Conservation (phyloP, 2,797 vertebrate genomes). For the Pachyuromys duprasi region DNA sequence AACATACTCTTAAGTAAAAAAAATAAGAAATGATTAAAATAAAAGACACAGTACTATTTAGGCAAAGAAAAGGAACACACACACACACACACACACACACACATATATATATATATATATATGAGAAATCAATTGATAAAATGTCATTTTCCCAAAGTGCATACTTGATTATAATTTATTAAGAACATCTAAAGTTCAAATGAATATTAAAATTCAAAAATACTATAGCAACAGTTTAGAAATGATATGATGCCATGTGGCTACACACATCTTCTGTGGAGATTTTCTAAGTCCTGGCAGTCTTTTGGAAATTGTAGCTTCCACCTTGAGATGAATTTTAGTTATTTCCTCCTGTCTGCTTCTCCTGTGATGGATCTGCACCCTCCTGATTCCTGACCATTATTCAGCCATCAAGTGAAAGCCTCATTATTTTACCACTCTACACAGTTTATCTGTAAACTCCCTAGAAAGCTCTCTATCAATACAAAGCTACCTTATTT, state of each 20-base stretch:
- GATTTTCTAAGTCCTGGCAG: not conserved
- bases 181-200: not conserved
- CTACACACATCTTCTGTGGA: not conserved
- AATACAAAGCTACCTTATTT: not conserved
- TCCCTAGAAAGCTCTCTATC: not conserved
- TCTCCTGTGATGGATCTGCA: not conserved
- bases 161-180: not conserved
- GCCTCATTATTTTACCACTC: not conserved
- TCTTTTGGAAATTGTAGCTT: not conserved
- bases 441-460: not conserved
- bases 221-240: not conserved
- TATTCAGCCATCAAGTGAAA: not conserved
- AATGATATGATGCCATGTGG: not conserved
- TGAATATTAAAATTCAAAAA: slow-evolving; percentile 13
- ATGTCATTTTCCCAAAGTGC: not conserved
- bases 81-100: too few relatives aligned
- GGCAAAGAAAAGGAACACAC: not conserved
- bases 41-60: not conserved
- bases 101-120: too few relatives aligned
- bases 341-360: not conserved
- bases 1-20: not conserved
- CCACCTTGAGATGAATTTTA: not conserved
- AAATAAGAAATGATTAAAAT: not conserved
- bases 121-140: not conserved
- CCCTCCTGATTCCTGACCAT: not conserved